These are phyloP conservation scores for Hirtodrosophila cameraria DNA, from an alignment of 2,888 invertebrate genomes.

Conservation along the genomic window DNA sequence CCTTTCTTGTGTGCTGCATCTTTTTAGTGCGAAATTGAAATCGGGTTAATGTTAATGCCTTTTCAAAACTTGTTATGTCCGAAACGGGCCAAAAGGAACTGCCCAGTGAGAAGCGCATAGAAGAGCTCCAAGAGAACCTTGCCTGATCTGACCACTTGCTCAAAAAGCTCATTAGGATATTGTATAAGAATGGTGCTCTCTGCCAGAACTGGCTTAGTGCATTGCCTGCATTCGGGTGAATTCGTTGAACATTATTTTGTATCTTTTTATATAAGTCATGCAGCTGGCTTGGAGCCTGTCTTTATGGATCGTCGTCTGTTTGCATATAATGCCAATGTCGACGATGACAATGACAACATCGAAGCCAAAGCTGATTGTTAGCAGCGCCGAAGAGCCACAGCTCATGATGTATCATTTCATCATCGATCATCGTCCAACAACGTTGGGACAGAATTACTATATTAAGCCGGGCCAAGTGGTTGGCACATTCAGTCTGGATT, in stretches of 20 bases:
- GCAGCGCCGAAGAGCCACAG: constrained; percentile 21
- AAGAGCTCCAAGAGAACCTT: constrained; percentile 27
- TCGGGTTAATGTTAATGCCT: constrained; percentile 74
- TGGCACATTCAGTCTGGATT: constrained; percentile 55
- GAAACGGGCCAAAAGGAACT: constrained; percentile 23
- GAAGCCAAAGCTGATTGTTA: constrained; percentile 31
- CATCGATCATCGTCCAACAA: constrained; percentile 72
- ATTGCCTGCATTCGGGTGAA: constrained; percentile 25
- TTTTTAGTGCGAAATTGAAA: constrained; percentile 44
- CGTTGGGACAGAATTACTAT: constrained; percentile 73
- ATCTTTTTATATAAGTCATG: constrained; percentile 25
- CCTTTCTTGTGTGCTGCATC: constrained; percentile 19
- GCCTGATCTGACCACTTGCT: constrained; percentile 39
- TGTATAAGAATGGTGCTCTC: constrained; percentile 41
- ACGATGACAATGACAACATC: constrained; percentile 18
- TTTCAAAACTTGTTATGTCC: constrained; percentile 64
- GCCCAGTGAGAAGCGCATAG: constrained; percentile 40
- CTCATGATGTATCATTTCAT: constrained; percentile 66
- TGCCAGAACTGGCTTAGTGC: constrained; percentile 20
- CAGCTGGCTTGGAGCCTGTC: constrained; percentile 18
- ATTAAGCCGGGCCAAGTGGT: constrained; percentile 79
- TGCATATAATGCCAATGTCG: constrained; percentile 9
- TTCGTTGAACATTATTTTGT: constrained; percentile 3
- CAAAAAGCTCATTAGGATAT: constrained; percentile 35
- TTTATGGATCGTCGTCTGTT: constrained; percentile 17